phyloP scores from a whole-genome alignment of 2,888 invertebrate genomes.

The Eumerus sabulonum region DNA sequence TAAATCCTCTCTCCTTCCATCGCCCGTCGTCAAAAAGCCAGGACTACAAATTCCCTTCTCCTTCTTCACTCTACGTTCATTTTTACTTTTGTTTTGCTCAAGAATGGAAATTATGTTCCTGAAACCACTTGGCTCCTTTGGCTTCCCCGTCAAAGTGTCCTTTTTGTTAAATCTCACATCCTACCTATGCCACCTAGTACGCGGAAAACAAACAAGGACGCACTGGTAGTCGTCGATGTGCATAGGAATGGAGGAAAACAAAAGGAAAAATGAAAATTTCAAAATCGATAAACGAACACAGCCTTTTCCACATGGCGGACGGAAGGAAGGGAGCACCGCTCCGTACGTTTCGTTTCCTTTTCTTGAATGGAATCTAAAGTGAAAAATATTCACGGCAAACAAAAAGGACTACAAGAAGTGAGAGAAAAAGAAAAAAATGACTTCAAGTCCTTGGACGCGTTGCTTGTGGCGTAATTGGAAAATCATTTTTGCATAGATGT shows the following conservation, averaged over 20 bases:
- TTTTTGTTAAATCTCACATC: slow-evolving; percentile 54
- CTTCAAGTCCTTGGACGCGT: slow-evolving; percentile 1
- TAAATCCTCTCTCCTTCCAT: slow-evolving; percentile 10
- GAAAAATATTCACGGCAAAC: slow-evolving; percentile 13
- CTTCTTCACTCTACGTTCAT: background rate
- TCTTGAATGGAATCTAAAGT: too few relatives aligned
- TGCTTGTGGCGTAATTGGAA: background rate
- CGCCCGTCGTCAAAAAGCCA: too few relatives aligned
- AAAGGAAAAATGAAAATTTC: slow-evolving; percentile 40
- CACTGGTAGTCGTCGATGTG: slow-evolving; percentile 20
- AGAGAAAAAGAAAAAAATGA: background rate
- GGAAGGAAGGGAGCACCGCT: slow-evolving; percentile 20
- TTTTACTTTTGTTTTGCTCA: slow-evolving; percentile 26
- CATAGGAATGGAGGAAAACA: slow-evolving; percentile 27
- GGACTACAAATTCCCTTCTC: slow-evolving; percentile 26
- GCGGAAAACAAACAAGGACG: slow-evolving; percentile 19
- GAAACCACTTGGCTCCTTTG: slow-evolving; percentile 18
- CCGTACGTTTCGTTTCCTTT: background rate
- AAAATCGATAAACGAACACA: slow-evolving; percentile 64
- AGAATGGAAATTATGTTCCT: slow-evolving; percentile 38
- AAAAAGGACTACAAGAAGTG: too few relatives aligned
- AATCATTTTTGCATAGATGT: background rate
- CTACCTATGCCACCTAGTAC: slow-evolving; percentile 15
- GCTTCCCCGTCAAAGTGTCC: slow-evolving; percentile 31
- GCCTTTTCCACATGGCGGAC: slow-evolving; percentile 38